Conservation (phyloP, 2,888 invertebrate species). For the Brenthis daphne region DNA sequence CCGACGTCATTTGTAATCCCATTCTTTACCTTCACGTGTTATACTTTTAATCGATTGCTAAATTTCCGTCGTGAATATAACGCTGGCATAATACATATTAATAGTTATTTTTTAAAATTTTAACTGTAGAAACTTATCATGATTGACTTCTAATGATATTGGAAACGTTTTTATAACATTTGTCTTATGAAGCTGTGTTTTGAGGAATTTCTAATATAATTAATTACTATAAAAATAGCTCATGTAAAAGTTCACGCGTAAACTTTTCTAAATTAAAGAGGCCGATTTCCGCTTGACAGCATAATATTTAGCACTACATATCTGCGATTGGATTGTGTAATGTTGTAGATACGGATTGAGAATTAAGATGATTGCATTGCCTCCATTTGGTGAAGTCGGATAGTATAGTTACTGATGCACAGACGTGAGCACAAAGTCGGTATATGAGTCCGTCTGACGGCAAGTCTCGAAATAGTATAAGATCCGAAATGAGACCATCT, state of each 20-base stretch:
- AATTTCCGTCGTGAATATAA: constrained; percentile 27
- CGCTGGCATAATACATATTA: not conserved
- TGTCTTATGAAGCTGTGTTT: constrained; percentile 16
- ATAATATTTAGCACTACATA: constrained; percentile 62
- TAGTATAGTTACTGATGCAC: constrained; percentile 25
- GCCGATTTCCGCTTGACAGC: constrained; percentile 52
- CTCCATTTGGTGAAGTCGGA: constrained; percentile 37
- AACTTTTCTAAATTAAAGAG: constrained; percentile 46
- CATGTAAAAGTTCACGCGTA: constrained; percentile 35
- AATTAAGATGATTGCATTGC: constrained; percentile 71
- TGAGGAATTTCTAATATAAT: constrained; percentile 26
- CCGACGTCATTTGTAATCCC: too few species aligned
- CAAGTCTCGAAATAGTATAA: constrained; percentile 1
- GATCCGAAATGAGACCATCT: too few species aligned
- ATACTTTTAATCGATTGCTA: constrained; percentile 35
- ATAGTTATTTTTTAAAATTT: not conserved
- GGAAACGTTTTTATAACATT: not conserved
- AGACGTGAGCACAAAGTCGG: not conserved
- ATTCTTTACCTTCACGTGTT: not conserved
- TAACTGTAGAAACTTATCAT: not conserved
- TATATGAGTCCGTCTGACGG: not conserved
- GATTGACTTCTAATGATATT: constrained; percentile 2
- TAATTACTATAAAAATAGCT: constrained; percentile 19
- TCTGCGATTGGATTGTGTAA: constrained; percentile 50
- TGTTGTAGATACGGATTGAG: constrained; percentile 47